Percentiles rank a stretch among this genome's conserved stretches.
phyloP scores from a whole-genome alignment of 2,888 invertebrate genomes.

The Drosophila gaucha region DNA sequence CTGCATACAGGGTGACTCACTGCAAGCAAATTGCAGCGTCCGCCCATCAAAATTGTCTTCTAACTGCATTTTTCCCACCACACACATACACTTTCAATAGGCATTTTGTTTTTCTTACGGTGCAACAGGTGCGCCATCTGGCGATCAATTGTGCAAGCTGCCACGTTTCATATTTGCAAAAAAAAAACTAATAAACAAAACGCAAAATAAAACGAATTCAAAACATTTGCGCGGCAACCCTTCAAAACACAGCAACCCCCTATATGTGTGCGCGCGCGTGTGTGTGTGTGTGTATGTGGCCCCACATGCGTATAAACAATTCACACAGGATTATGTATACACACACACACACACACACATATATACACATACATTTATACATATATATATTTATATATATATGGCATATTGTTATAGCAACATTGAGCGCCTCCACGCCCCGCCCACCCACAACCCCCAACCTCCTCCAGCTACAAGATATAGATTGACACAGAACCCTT shows the following conservation, averaged over 20 bases:
- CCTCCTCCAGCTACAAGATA: not conserved
- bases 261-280: not conserved
- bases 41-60: not conserved
- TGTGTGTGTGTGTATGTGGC: conserved; percentile 4
- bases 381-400: conserved; percentile 2
- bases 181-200: conserved; percentile 6
- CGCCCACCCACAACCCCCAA: not conserved
- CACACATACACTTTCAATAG: conserved; percentile 14
- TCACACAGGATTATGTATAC: conserved; percentile 30
- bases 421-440: conserved; percentile 18
- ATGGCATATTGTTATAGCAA: conserved; percentile 41
- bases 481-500: not conserved
- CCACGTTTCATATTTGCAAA: conserved; percentile 13
- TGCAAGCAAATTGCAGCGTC: conserved; percentile 15
- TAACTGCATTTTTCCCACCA: conserved; percentile 1
- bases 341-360: conserved; percentile 1
- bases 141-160: conserved; percentile 19
- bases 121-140: conserved; percentile 48
- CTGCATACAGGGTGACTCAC: conserved; percentile 35
- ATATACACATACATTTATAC: not conserved
- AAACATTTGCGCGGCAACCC: not conserved
- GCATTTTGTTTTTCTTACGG: conserved; percentile 6
- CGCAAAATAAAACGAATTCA: not conserved
- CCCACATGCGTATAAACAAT: conserved; percentile 28
- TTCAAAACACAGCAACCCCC: conserved; percentile 7